phyloP scores from a whole-genome alignment of 2,888 invertebrate genomes.

The Nomada hirtipes region DNA sequence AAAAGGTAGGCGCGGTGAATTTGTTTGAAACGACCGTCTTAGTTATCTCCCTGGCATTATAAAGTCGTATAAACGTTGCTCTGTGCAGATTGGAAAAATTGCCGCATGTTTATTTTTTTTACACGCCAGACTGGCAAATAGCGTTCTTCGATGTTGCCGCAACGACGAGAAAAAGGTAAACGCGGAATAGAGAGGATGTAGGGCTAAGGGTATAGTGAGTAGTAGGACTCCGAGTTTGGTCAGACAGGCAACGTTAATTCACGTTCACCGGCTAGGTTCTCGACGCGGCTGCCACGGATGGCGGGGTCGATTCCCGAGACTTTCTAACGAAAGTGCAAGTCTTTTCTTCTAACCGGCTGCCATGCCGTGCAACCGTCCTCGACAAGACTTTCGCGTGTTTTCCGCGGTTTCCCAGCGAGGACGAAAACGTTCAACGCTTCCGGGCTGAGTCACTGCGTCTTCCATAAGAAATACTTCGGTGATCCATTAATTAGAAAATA shows the following conservation, averaged over 20 bases:
- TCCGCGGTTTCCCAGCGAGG: slow-evolving; percentile 77
- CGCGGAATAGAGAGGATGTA: slow-evolving; percentile 36
- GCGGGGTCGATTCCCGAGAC: slow-evolving; percentile 79
- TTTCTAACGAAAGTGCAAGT: slow-evolving; percentile 84
- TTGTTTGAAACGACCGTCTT: background rate
- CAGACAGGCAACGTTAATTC: slow-evolving; percentile 65
- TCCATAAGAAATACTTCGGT: slow-evolving; percentile 12
- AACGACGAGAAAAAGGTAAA: slow-evolving; percentile 13
- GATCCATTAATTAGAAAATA: slow-evolving; percentile 1
- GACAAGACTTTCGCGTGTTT: slow-evolving; percentile 77
- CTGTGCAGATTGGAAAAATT: background rate
- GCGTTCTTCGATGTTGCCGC: background rate
- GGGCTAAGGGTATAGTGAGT: slow-evolving; percentile 68
- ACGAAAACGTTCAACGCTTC: slow-evolving; percentile 70
- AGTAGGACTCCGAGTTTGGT: slow-evolving; percentile 68
- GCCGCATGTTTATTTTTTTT: background rate
- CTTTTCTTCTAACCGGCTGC: slow-evolving; percentile 77
- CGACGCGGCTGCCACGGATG: slow-evolving; percentile 74
- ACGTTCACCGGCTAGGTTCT: slow-evolving; percentile 55
- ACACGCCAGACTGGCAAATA: background rate
- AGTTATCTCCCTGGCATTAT: background rate
- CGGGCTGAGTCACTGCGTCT: slow-evolving; percentile 52
- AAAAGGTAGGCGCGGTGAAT: slow-evolving; percentile 9
- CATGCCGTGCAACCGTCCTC: slow-evolving; percentile 73
- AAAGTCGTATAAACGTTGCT: background rate